Base-by-base conservation (phyloP, 2,888 invertebrate species). In the Lathronympha strigana region DNA sequence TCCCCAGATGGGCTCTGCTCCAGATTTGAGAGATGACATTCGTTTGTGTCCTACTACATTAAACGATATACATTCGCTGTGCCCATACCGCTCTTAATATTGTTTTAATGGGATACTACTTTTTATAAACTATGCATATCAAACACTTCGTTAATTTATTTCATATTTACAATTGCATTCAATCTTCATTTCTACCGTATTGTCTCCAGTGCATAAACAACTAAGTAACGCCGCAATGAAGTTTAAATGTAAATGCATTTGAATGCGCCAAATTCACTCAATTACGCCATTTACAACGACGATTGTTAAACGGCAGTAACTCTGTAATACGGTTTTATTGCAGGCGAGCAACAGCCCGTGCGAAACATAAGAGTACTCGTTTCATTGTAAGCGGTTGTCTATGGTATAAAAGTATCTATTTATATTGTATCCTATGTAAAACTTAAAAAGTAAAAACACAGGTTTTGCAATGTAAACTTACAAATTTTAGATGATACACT, bases 181-280 rank as follows among this genome's bases (percentile, higher is more conserved):
- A 31, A 57, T 11, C 5, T 23, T 47, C 23, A 15, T 23, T 47
- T 11, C 15, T 17, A n/a, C 6, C 15, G 17, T n/a, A 40, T 25
- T 43, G 28, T 43, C 31, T 45, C 19, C 28, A 43, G 6, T 28
- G 19, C 17, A 19, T 15, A 55, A 43, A 43, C 55, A 45, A 57
- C 31, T 57, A 57, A 31, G 43, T 57, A 57, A 31, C 28, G 40
- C 28, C 15, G 33, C 25, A 38, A 33, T 49, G n/a, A 60, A 38
- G 36, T 38, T 55, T 36, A 57, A 49, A 49, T 49, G 45, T 45
- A 33, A 47, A 58, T 33, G 58, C 47, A 49, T 60, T 49, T 49
- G 47, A 33, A 49, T 60, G 60, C 47, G 8, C 60, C 36, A 33
- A 47, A 49, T 49, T 60, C 19, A 45, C 43, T 31, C 31, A 43